These are phyloP conservation scores for Eufriesea mexicana DNA, from an alignment of 1,140 invertebrate genomes.

Conservation along the genomic window DNA sequence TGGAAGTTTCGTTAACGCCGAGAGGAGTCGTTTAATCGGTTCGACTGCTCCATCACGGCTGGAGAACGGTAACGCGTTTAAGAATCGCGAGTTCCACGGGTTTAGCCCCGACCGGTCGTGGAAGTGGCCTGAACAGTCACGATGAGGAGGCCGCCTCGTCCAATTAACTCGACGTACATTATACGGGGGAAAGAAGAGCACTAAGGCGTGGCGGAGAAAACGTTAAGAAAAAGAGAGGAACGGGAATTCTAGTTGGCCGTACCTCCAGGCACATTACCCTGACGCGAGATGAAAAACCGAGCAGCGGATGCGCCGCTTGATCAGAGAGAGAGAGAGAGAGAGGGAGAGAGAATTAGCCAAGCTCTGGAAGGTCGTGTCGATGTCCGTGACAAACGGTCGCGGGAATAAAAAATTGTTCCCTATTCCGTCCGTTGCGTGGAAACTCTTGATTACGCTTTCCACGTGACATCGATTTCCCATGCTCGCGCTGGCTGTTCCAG, in stretches of 20 bases:
- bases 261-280: conserved; percentile 37
- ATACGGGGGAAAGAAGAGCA: conserved; percentile 51
- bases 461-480: not conserved
- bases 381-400: not conserved
- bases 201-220: conserved; percentile 51
- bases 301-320: conserved; percentile 34
- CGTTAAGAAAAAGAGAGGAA: conserved; percentile 54
- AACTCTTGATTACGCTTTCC: not conserved
- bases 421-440: not conserved
- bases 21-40: not conserved
- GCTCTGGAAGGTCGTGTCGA: not conserved
- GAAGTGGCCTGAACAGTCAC: conserved; percentile 62
- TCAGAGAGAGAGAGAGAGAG: not conserved
- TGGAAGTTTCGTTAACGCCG: conserved; percentile 7
- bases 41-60: not conserved
- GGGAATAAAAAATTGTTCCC: not conserved
- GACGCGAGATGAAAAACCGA: conserved; percentile 45
- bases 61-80: conserved; percentile 45
- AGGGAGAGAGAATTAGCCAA: not conserved
- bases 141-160: conserved; percentile 56
- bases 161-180: conserved; percentile 69
- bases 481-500: not conserved
- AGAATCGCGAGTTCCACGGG: conserved; percentile 52
- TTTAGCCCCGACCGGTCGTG: conserved; percentile 9
- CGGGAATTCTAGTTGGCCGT: conserved; percentile 41